Evolutionary conservation across 2,888 invertebrate species (phyloP), one percentile per base, ranked within the genome.

Genomic region (Troides aeacus): DNA sequence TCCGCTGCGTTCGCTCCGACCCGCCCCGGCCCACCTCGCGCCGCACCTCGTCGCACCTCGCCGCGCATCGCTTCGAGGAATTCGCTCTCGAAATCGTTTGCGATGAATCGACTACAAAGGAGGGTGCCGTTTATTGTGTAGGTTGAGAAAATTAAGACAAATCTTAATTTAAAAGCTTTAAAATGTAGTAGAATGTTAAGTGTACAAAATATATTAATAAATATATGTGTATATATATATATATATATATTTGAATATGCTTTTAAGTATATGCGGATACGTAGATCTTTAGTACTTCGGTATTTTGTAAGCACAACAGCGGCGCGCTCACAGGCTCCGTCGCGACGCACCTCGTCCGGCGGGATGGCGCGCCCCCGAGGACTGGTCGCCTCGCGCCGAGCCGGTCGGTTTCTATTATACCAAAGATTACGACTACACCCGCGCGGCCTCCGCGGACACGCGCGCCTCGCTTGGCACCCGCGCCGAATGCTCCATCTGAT

Each of bases 141-240:
- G 78, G 79, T 82, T 81, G 79, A 82, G 81, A 81, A 39, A 82
- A 82, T 84, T 84, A 83, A 86, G 85, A 86, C 85, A 85, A 85
- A 84, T 87, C 87, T 88, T 84, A 87, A 87, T 88, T 86, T 86
- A 86, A 88, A 85, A 90, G 90, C 90, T 89, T 90, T 90, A 90
- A 90, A 83, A 84, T 78, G 82, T 85, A 85, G 84, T 81, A 81
- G 85, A 81, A 77, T 74, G 80, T 84, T 84, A 84, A 81, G 79
- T 87, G 89, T 88, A 87, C 87, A 86, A 85, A 84, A 81, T 81
- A 81, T 80, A 77, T 80, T 77, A 76, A 78, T 80, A 74, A 77
- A 74, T 76, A 76, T 10, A 39, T 39, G 10, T 39, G 10, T 39
- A 39, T 39, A 1, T 39, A 39, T 39, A 39, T 39, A 39, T 39